Percentiles rank a stretch among this genome's conserved stretches.
phyloP scores from a whole-genome alignment of 2,113 vertebrate genomes.

The Siphamia tubifer region DNA sequence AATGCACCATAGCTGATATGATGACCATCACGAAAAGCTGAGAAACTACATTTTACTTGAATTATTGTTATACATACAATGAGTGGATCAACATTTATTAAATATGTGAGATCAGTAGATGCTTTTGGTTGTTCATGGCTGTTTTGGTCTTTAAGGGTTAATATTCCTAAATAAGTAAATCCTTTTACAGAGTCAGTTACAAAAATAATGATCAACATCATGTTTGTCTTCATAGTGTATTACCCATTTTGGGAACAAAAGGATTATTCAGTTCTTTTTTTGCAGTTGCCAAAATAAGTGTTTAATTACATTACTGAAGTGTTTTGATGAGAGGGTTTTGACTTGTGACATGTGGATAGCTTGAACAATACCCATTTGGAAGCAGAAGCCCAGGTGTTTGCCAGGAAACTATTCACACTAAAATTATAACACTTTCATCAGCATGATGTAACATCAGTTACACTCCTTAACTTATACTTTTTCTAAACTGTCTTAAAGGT shows the following conservation, averaged over 20 bases:
- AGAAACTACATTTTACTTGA: too few relatives aligned
- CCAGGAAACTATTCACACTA: constrained; percentile 1
- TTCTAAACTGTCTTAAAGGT: too few relatives aligned
- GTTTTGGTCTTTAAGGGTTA: too few relatives aligned
- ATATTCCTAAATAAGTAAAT: not conserved
- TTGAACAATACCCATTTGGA: constrained; percentile 5
- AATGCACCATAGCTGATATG: too few relatives aligned
- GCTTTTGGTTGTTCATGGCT: too few relatives aligned
- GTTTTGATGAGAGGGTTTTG: not conserved
- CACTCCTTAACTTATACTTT: too few relatives aligned
- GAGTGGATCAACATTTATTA: too few relatives aligned
- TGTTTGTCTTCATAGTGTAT: not conserved
- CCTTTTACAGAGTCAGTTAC: not conserved
- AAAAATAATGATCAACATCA: not conserved
- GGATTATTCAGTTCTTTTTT: not conserved
- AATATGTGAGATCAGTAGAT: too few relatives aligned
- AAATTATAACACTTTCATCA: not conserved
- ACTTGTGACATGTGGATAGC: not conserved
- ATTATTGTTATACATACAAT: too few relatives aligned
- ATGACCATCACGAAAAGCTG: too few relatives aligned
- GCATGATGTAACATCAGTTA: too few relatives aligned
- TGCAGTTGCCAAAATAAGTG: not conserved
- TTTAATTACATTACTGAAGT: constrained; percentile 15
- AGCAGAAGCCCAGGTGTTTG: not conserved
- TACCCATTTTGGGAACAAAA: not conserved